A percentile compares a stretch with the other conserved stretches of the same genome.
These are phyloP conservation scores for Halichoerus grypus DNA, from an alignment of 2,113 vertebrate species.

Conservation along the genomic window DNA sequence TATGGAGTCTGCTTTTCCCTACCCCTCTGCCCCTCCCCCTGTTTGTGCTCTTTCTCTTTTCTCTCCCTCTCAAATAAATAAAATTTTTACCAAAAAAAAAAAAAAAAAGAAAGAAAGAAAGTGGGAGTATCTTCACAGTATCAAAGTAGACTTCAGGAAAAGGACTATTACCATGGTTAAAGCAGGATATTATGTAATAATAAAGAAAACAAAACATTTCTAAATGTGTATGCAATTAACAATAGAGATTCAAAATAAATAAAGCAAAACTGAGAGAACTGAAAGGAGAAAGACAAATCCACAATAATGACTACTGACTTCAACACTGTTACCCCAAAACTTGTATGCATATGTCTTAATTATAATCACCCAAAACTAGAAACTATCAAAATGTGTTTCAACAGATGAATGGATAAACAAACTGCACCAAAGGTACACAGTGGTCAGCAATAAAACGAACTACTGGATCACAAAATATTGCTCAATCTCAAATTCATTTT, in stretches of 20 bases:
- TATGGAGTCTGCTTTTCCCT: not conserved
- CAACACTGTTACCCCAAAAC: not conserved
- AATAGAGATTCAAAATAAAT: not conserved
- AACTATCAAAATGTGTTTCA: not conserved
- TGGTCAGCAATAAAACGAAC: not conserved
- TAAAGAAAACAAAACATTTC: not conserved
- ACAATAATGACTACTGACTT: not conserved
- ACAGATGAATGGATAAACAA: not conserved
- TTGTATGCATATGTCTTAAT: not conserved
- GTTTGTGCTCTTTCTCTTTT: not conserved
- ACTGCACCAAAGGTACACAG: not conserved
- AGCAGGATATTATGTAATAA: not conserved
- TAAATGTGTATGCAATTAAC: not conserved
- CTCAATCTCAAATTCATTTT: not conserved
- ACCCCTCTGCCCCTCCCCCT: not conserved
- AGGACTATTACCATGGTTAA: not conserved
- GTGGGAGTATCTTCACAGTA: not conserved
- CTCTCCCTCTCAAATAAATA: not conserved
- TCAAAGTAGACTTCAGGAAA: not conserved
- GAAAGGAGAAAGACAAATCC: not conserved
- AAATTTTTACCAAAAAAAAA: not conserved
- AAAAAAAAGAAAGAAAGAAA: not conserved
- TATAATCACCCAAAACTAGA: not conserved
- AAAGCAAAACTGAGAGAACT: not conserved
- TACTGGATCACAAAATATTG: not conserved